phyloP scores from a whole-genome alignment of 2,797 vertebrate species.

The Garrulus glandarius region DNA sequence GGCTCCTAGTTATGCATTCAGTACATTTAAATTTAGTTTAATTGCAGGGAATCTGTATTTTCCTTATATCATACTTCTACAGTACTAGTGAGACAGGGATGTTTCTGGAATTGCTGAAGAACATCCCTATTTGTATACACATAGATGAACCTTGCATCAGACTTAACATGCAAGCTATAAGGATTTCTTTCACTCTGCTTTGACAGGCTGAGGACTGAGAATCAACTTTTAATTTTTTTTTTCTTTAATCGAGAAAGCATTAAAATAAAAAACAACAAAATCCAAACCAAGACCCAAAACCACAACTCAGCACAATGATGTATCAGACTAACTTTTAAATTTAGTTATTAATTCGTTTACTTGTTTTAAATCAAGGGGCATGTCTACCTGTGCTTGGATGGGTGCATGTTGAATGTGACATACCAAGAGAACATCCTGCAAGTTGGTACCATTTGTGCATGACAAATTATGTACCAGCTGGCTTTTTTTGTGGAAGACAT shows the following conservation, averaged over 20 bases:
- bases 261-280: background rate
- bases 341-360: background rate
- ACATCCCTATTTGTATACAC: background rate
- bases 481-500: background rate
- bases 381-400: background rate
- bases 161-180: background rate
- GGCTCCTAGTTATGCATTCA: fast-evolving
- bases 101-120: background rate
- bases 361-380: background rate
- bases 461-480: background rate
- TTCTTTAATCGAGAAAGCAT: background rate
- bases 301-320: background rate
- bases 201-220: background rate
- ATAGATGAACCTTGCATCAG: background rate
- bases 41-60: background rate
- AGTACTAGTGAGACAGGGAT: background rate
- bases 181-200: background rate
- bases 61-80: background rate
- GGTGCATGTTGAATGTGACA: background rate
- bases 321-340: background rate
- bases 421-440: background rate
- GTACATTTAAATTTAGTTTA: background rate
- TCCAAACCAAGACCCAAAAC: background rate
- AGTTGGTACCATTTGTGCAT: fast-evolving
- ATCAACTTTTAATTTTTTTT: background rate